Evolutionary conservation across 92 coral and sea anemone genomes (phyloP).

Genomic region (Pocillopora grandis): DNA sequence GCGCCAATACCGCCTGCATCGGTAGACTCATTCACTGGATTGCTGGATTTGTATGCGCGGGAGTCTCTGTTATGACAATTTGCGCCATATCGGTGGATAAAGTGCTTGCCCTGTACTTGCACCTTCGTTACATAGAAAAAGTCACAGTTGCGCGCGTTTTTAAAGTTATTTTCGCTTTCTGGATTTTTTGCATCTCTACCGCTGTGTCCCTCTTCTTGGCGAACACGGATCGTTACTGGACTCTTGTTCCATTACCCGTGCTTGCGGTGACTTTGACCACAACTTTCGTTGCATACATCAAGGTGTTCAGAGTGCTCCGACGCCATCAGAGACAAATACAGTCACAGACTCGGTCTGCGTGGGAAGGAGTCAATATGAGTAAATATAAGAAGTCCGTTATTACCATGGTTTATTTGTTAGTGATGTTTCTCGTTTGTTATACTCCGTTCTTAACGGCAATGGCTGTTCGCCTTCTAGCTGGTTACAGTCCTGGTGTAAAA

Average conservation of each 20-base stretch:
- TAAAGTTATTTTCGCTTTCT: slow-evolving; percentile 21
- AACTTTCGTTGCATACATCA: slow-evolving; percentile 29
- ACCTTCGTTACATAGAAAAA: slow-evolving; percentile 34
- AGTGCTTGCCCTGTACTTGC: slow-evolving; percentile 33
- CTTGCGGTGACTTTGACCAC: slow-evolving; percentile 19
- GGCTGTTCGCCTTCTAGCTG: slow-evolving; percentile 15
- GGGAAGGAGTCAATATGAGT: slow-evolving; percentile 20
- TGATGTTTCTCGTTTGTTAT: slow-evolving; percentile 37
- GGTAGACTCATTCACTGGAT: slow-evolving; percentile 49
- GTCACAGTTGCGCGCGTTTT: slow-evolving; percentile 36
- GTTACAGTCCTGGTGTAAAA: slow-evolving; percentile 20
- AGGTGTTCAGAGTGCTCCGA: slow-evolving; percentile 34
- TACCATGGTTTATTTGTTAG: slow-evolving; percentile 31
- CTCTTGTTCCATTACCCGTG: slow-evolving; percentile 36
- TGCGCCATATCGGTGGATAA: slow-evolving; percentile 48
- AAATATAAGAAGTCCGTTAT: slow-evolving; percentile 40
- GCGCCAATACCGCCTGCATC: slow-evolving; percentile 29
- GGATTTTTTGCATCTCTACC: slow-evolving; percentile 37
- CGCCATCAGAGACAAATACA: slow-evolving; percentile 34
- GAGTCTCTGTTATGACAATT: slow-evolving; percentile 47
- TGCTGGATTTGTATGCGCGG: slow-evolving; percentile 47
- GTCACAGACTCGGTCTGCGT: slow-evolving; percentile 27
- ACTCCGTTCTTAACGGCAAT: slow-evolving; percentile 37
- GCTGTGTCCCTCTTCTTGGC: slow-evolving; percentile 28
- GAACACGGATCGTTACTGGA: slow-evolving; percentile 43